These are phyloP conservation scores for Danio kyathit DNA, from an alignment of 2,797 vertebrate genomes.

Conservation along the genomic window DNA sequence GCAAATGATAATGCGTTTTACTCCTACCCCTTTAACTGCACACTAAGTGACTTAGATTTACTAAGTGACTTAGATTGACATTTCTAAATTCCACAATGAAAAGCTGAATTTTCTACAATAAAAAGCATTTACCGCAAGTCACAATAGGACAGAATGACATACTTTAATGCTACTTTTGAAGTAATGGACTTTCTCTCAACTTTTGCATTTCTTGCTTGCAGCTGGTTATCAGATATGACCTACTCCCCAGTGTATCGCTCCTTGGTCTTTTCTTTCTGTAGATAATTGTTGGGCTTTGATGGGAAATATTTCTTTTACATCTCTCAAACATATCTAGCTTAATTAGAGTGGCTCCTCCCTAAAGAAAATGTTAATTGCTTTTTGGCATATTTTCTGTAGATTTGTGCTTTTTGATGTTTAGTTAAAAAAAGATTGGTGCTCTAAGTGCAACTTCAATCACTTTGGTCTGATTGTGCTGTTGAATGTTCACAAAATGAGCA, in stretches of 20 bases:
- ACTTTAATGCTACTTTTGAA: background rate
- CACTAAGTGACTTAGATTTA: no score
- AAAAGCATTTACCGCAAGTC: no score
- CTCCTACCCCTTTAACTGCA: no score
- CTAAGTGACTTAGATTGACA: no score
- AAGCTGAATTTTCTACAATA: no score
- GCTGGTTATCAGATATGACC: background rate
- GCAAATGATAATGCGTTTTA: no score
- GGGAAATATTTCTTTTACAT: conserved; percentile 8
- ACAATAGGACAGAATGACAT: background rate
- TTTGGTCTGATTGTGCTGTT: background rate
- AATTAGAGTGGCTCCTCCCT: background rate
- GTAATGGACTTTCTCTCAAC: background rate
- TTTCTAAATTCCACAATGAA: no score
- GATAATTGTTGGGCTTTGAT: conserved; percentile 4
- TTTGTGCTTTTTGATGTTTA: background rate
- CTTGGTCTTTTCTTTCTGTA: background rate
- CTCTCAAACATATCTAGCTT: conserved; percentile 15
- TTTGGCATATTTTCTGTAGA: background rate
- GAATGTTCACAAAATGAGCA: background rate
- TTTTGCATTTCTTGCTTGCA: conserved; percentile 1
- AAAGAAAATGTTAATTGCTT: background rate
- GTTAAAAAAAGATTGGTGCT: background rate
- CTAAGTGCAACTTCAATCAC: background rate
- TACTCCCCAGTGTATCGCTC: background rate